phyloP scores from a whole-genome alignment of 2,888 invertebrate genomes.

The Sycophila texana region DNA sequence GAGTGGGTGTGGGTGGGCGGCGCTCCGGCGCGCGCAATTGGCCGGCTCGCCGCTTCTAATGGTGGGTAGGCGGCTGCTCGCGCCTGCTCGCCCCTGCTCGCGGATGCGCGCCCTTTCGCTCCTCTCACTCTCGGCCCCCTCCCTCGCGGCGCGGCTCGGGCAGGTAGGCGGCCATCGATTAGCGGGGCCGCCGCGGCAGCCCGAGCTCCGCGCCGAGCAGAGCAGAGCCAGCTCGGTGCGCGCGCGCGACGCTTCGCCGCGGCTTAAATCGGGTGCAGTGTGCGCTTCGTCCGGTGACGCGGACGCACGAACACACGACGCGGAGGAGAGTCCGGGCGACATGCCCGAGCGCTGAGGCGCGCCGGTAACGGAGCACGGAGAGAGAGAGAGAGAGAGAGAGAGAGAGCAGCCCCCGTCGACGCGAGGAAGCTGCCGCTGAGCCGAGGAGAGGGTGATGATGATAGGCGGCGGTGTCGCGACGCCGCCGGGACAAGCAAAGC shows the following conservation, averaged over 20 bases:
- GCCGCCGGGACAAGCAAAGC: conserved; percentile 47
- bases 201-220: not conserved
- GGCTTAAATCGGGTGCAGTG: not conserved
- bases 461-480: conserved; percentile 54
- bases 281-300: not conserved
- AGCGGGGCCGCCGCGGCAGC: conserved; percentile 1
- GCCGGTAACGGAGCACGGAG: not conserved
- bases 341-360: not conserved
- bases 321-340: not conserved
- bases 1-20: conserved; percentile 40
- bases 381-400: not conserved
- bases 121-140: not conserved
- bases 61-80: conserved; percentile 51
- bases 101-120: conserved; percentile 50
- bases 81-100: conserved; percentile 6
- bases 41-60: conserved; percentile 44
- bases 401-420: not conserved
- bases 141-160: conserved; percentile 3
- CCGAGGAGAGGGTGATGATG: conserved; percentile 36
- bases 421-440: not conserved
- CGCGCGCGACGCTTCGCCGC: not conserved
- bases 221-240: not conserved
- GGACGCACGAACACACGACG: not conserved
- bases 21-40: conserved; percentile 44
- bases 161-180: conserved; percentile 41